Percentiles rank a stretch among this genome's conserved stretches.
phyloP scores from a whole-genome alignment of 2,888 invertebrate species.

The Siphlonurus alternatus region DNA sequence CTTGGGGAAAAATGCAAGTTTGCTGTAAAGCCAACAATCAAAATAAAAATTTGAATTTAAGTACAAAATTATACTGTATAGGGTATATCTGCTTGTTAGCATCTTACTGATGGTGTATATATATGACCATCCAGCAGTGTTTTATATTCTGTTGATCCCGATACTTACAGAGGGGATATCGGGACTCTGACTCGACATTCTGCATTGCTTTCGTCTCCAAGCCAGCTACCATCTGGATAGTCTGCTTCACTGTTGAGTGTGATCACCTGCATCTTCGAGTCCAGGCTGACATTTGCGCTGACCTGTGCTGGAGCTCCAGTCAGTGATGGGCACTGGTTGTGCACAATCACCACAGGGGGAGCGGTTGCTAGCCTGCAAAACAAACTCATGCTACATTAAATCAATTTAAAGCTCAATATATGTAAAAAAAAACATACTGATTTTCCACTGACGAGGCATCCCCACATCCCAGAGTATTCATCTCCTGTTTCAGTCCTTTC shows the following conservation, averaged over 20 bases:
- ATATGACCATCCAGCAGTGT: no score
- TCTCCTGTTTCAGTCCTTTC: neutral
- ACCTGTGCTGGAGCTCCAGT: constrained; percentile 13
- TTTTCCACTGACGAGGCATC: neutral
- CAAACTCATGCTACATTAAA: neutral
- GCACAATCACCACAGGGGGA: constrained; percentile 7
- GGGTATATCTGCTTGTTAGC: no score
- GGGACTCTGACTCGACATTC: constrained; percentile 30
- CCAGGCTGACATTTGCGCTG: constrained; percentile 13
- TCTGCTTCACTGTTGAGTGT: constrained; percentile 24
- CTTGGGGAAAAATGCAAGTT: no score
- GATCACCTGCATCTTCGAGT: constrained; percentile 18
- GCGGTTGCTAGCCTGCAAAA: neutral
- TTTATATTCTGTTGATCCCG: no score
- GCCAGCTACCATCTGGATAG: constrained; percentile 31
- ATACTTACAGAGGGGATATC: constrained; percentile 28
- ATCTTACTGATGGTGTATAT: no score
- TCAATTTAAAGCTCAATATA: neutral
- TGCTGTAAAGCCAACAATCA: no score
- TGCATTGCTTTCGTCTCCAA: constrained; percentile 30
- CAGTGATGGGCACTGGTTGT: neutral
- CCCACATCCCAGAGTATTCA: neutral
- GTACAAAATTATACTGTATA: no score
- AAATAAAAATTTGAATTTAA: no score
- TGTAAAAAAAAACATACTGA: neutral